A percentile compares a stretch with the other conserved stretches of the same genome.
Conservation (phyloP, 2,797 vertebrate genomes). For the Odontamblyopus rebecca region DNA sequence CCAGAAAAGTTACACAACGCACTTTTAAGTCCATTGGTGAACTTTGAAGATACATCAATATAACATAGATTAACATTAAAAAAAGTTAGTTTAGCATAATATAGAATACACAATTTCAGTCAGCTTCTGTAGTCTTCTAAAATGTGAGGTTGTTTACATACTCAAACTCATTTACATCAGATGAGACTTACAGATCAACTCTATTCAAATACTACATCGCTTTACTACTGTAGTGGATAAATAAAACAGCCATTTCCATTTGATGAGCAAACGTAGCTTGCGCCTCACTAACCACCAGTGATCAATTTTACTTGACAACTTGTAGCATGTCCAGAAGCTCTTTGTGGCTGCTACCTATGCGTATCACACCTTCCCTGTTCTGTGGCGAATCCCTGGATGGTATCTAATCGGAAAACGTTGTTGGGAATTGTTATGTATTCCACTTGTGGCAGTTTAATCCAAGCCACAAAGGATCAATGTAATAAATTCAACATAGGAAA, state of each 20-base stretch:
- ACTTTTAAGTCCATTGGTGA: too few species aligned
- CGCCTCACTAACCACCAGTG: constrained; percentile 1
- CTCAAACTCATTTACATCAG: too few species aligned
- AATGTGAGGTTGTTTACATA: neutral
- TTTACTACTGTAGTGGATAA: neutral
- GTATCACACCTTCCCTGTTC: constrained; percentile 41
- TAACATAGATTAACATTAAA: neutral
- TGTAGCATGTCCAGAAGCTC: constrained; percentile 20
- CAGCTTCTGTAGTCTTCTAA: neutral
- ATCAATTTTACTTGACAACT: constrained; percentile 44
- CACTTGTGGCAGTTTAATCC: constrained; percentile 31
- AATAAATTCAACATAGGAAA: constrained; percentile 8
- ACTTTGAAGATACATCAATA: neutral
- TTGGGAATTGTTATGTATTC: constrained; percentile 32
- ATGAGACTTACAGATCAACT: neutral
- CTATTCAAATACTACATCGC: neutral
- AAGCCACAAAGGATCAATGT: constrained; percentile 21
- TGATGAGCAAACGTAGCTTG: constrained; percentile 15
- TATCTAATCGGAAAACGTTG: constrained; percentile 9
- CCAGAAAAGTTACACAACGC: too few species aligned
- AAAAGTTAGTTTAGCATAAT: neutral
- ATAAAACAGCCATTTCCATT: neutral
- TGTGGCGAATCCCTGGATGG: constrained; percentile 14
- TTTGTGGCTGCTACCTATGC: constrained; percentile 37
- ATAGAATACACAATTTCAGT: neutral